Percentiles rank a stretch among this genome's conserved stretches.
Conservation (phyloP, 2,888 invertebrate genomes). For the Xylota sylvarum region DNA sequence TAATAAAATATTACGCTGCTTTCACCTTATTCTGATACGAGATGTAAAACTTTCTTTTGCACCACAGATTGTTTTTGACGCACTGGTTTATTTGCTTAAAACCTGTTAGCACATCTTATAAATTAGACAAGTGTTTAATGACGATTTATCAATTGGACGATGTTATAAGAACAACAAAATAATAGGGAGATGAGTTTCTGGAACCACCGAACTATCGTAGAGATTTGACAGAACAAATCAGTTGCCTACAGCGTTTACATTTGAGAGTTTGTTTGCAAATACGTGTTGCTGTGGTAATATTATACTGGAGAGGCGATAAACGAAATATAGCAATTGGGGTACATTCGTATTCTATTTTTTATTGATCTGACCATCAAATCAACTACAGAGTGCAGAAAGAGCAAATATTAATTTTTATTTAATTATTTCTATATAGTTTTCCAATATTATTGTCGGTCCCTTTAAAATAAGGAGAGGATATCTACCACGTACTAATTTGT, state of each 20-base stretch:
- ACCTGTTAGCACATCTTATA: background rate
- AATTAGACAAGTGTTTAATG: background rate
- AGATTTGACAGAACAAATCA: background rate
- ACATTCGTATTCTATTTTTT: too few relatives aligned
- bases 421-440: too few relatives aligned
- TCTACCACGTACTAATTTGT: too few relatives aligned
- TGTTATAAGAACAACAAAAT: background rate
- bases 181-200: background rate
- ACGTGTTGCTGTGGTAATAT: background rate
- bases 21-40: background rate
- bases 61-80: background rate
- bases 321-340: too few relatives aligned
- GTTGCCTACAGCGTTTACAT: background rate
- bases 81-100: slow-evolving; percentile 3
- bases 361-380: too few relatives aligned
- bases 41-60: background rate
- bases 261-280: background rate
- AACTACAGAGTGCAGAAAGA: too few relatives aligned
- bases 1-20: background rate
- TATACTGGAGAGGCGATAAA: background rate
- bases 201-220: background rate
- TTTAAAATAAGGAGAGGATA: too few relatives aligned
- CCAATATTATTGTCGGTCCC: too few relatives aligned
- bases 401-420: too few relatives aligned
- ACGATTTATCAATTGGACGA: background rate